Evolutionary conservation across 2,888 invertebrate species (phyloP).

Genomic region (Prosopocoilus inquinatus): DNA sequence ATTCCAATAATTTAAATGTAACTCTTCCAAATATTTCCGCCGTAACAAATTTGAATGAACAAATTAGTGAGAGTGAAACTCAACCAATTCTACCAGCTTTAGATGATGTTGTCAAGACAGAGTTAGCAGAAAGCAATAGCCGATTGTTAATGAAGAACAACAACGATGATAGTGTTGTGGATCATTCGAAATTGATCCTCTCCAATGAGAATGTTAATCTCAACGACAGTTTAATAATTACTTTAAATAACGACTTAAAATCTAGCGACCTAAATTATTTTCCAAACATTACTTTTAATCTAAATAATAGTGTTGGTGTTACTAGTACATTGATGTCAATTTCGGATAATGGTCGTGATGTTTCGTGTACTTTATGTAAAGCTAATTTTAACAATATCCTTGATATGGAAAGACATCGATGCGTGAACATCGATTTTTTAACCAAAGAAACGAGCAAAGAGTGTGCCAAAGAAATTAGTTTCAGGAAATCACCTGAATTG

Average conservation of each 20-base stretch:
- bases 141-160: background rate
- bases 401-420: slow-evolving; percentile 23
- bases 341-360: slow-evolving; percentile 7
- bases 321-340: background rate
- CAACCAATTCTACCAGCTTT: background rate
- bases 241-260: slow-evolving; percentile 10
- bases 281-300: slow-evolving; percentile 5
- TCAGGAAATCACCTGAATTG: background rate
- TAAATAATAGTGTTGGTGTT: slow-evolving; percentile 4
- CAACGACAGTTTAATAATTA: slow-evolving; percentile 15
- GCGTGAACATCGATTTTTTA: slow-evolving; percentile 6
- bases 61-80: background rate
- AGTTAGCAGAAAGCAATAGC: slow-evolving; percentile 1
- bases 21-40: background rate
- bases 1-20: background rate
- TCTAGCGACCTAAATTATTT: slow-evolving; percentile 8
- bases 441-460: background rate
- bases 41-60: background rate
- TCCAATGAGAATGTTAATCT: slow-evolving; percentile 5
- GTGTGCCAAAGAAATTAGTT: background rate
- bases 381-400: slow-evolving; percentile 14
- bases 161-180: background rate
- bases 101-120: background rate
- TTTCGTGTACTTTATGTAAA: slow-evolving; percentile 22
- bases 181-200: slow-evolving; percentile 9